A percentile compares a stretch with the other conserved stretches of the same genome.
phyloP scores from a whole-genome alignment of 1,140 invertebrate species.

The Solen grandis region DNA sequence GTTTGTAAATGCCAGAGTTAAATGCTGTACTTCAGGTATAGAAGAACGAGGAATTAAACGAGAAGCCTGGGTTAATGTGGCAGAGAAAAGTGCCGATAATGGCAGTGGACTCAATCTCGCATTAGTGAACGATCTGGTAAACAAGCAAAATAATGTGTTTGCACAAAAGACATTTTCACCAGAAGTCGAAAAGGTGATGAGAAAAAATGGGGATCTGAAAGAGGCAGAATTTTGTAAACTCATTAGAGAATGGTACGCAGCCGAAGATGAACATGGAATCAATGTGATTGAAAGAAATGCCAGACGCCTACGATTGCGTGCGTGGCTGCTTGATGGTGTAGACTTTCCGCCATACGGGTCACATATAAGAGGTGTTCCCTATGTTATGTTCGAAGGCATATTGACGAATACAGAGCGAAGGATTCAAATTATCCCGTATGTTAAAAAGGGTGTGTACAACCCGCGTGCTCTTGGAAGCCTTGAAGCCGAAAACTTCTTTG shows the following conservation, averaged over 20 bases:
- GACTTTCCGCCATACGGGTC: constrained; percentile 8
- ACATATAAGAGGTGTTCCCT: constrained; percentile 2
- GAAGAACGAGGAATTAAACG: background rate
- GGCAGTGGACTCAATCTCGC: background rate
- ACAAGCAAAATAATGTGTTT: constrained; percentile 33
- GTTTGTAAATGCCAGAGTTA: constrained; percentile 19
- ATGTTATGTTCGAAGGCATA: constrained; percentile 32
- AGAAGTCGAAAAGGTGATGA: constrained; percentile 25
- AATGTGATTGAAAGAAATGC: background rate
- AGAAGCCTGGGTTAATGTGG: constrained; percentile 31
- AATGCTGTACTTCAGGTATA: constrained; percentile 10
- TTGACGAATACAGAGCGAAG: constrained; percentile 34
- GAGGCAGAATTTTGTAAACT: constrained; percentile 27
- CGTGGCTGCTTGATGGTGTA: background rate
- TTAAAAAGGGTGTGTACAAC: constrained; percentile 18
- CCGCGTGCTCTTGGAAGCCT: constrained; percentile 1
- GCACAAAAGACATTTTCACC: constrained; percentile 27
- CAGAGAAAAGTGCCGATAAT: constrained; percentile 1
- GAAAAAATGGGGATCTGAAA: background rate
- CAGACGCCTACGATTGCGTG: background rate
- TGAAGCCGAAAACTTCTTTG: constrained; percentile 47
- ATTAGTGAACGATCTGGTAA: constrained; percentile 32
- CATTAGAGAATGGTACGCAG: constrained; percentile 37
- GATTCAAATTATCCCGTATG: constrained; percentile 18
- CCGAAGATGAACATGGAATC: constrained; percentile 38